phyloP scores from a whole-genome alignment of 2,797 vertebrate species.

The Mormyrus hasselquistii region DNA sequence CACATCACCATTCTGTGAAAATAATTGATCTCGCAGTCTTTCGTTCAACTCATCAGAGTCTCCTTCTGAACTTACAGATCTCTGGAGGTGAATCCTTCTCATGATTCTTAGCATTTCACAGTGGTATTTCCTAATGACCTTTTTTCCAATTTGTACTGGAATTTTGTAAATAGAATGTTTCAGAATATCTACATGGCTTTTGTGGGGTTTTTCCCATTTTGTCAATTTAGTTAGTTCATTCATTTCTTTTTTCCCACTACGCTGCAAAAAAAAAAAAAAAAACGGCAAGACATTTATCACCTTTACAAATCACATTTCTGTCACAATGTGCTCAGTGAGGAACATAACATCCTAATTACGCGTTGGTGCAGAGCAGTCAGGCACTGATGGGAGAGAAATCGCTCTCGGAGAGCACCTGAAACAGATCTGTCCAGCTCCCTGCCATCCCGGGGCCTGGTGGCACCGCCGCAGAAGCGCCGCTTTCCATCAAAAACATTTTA shows the following conservation, averaged over 20 bases:
- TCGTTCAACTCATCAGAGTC: neutral
- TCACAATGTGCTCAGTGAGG: slow-evolving; percentile 15
- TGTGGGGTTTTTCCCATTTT: neutral
- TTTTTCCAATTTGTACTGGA: neutral
- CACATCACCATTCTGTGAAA: slow-evolving; percentile 1
- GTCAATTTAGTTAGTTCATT: neutral
- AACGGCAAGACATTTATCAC: neutral
- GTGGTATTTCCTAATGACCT: neutral
- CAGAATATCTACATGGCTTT: neutral
- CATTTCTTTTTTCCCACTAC: neutral
- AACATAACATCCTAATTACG: slow-evolving; percentile 27
- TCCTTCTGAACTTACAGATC: neutral
- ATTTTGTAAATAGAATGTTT: neutral
- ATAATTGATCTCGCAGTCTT: slow-evolving; percentile 22
- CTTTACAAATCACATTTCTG: slow-evolving; percentile 22
- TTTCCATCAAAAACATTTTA: slow-evolving; percentile 21
- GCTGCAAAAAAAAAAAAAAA: neutral
- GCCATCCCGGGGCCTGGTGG: neutral
- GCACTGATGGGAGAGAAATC: slow-evolving; percentile 7
- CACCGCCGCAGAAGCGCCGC: slow-evolving; percentile 8
- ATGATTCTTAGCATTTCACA: neutral
- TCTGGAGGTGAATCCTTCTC: neutral
- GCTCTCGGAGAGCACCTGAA: slow-evolving; percentile 18
- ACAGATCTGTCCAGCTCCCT: slow-evolving; percentile 21
- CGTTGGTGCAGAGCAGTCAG: neutral